Conservation (phyloP, 2,113 vertebrate genomes). For the Girardinichthys multiradiatus region DNA sequence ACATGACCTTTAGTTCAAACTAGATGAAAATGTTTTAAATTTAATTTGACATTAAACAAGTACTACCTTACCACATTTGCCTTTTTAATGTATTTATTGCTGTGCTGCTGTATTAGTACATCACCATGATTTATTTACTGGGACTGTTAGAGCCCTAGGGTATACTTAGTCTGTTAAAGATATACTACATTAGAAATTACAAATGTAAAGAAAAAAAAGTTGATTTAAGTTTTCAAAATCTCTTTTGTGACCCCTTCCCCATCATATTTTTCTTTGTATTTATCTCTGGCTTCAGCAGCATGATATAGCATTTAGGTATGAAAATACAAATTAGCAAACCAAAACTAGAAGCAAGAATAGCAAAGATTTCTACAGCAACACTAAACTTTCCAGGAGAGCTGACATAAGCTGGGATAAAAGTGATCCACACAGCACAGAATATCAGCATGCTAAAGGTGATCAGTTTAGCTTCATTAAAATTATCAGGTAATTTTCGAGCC, state of each 20-base stretch:
- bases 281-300: slow-evolving; percentile 76
- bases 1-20: too few species aligned
- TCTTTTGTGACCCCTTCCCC: slow-evolving; percentile 48
- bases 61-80: too few species aligned
- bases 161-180: too few species aligned
- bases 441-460: slow-evolving; percentile 84
- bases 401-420: slow-evolving; percentile 81
- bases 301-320: slow-evolving; percentile 77
- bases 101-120: not conserved
- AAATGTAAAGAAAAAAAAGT: not conserved
- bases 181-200: too few species aligned
- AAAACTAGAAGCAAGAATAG: slow-evolving; percentile 79
- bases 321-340: slow-evolving; percentile 78
- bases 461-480: slow-evolving; percentile 82
- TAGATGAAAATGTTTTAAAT: too few species aligned
- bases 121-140: too few species aligned
- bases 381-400: slow-evolving; percentile 82
- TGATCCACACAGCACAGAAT: slow-evolving; percentile 80
- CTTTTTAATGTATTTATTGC: too few species aligned
- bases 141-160: too few species aligned
- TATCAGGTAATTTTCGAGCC: slow-evolving; percentile 77
- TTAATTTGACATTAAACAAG: too few species aligned
- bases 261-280: slow-evolving; percentile 77
- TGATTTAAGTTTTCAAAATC: slow-evolving; percentile 17
- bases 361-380: slow-evolving; percentile 82